phyloP scores from a whole-genome alignment of 30 jellyfish, hydroid and myxozoan genomes.

The Morbakka virulenta region DNA sequence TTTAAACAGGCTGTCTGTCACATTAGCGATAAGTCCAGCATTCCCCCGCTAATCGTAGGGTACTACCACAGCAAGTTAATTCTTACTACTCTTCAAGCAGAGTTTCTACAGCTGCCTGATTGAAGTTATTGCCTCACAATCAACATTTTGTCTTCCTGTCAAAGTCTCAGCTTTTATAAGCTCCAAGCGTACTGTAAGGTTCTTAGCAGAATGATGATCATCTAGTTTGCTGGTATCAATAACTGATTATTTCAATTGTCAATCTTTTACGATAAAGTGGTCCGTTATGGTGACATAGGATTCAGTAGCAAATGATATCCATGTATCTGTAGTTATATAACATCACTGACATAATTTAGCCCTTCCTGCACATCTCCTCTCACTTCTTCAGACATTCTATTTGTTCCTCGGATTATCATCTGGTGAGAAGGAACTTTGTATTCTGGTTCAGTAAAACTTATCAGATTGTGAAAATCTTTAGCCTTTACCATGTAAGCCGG shows the following conservation, averaged over 20 bases:
- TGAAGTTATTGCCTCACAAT: constrained; percentile 34
- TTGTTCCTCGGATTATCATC: constrained; percentile 34
- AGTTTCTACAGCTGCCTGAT: constrained; percentile 44
- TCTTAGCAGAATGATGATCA: constrained; percentile 31
- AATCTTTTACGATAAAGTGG: constrained; percentile 36
- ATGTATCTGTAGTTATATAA: constrained; percentile 44
- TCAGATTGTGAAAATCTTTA: constrained; percentile 22
- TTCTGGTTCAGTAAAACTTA: constrained; percentile 33
- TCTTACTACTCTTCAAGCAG: constrained; percentile 33
- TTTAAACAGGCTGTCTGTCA: background rate
- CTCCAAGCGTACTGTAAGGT: constrained; percentile 30
- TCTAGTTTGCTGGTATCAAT: constrained; percentile 46
- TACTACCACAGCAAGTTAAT: constrained; percentile 44
- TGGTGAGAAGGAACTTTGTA: constrained; percentile 51
- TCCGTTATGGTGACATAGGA: constrained; percentile 52
- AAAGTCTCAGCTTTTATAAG: constrained; percentile 2
- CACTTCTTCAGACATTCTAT: constrained; percentile 30
- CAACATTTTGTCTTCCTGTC: constrained; percentile 28
- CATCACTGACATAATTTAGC: constrained; percentile 14
- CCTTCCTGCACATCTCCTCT: constrained; percentile 3
- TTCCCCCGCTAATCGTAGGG: constrained; percentile 51
- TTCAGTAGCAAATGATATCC: constrained; percentile 50
- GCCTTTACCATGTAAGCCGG: constrained; percentile 55
- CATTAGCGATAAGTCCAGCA: constrained; percentile 37
- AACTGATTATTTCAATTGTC: constrained; percentile 30